Evolutionary conservation across 2,888 invertebrate genomes (phyloP), one percentile per base, ranked within the genome.

Genomic region (Caprella mutica): DNA sequence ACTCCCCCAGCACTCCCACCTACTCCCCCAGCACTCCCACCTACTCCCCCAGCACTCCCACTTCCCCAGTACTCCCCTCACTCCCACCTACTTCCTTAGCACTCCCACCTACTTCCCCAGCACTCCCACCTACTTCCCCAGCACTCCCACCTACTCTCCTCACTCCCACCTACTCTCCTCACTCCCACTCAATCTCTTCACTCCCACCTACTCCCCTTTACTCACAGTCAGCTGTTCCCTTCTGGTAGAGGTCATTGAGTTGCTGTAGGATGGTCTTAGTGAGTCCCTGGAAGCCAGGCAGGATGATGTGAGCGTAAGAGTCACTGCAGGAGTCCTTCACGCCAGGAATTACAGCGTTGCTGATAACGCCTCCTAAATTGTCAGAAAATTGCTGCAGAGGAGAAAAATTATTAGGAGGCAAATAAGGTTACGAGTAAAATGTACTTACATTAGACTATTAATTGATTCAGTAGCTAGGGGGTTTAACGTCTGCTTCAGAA

Each of bases 161-260:
- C 8, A 33, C 9, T 33, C 8, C 14, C 8, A 33, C 9, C 8
- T 33, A 33, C 8, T 8, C 33, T 9, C 8, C 8, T 33, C 33
- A 33, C 8, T 33, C 33, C 33, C 8, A 33, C 33, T 9, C 9
- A 33, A 33, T 14, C 14, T 14, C 14, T 9, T 33, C 9, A 33
- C 33, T 14, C 33, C 14, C 8, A 14, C 8, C 33, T 14, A 33
- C 33, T 14, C 14, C 33, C 9, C 9, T 33, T 8, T 42, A 66
- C 82, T 81, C 75, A 92, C 92, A 91, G 74, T 94, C 92, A 71
- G 84, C 84, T 6, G 92, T 88, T 54, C 96, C 96, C 65, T 79
- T 80, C 52, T 84, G 81, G 74, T 94, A 96, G 19, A 85, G 81
- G 52, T 86, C 85, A 71, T 91, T 90, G 56, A 96, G 78, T 74